A percentile compares a stretch with the other conserved stretches of the same genome.
Evolutionary conservation across 1,140 invertebrate genomes (phyloP).

Genomic region (Bombus balteatus): DNA sequence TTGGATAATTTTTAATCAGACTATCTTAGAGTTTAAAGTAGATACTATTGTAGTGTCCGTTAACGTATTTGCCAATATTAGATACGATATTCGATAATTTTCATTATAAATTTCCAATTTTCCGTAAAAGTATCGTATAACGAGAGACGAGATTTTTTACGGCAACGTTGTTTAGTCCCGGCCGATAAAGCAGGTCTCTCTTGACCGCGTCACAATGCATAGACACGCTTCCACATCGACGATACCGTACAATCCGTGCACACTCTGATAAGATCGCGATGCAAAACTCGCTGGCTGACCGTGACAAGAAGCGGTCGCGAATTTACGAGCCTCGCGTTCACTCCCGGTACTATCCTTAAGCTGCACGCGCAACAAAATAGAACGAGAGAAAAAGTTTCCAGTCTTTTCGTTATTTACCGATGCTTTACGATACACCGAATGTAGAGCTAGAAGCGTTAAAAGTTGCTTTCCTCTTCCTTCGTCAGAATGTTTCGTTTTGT

Average conservation of each 20-base stretch:
- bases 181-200: neutral
- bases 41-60: too few species aligned
- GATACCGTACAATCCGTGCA: conserved; percentile 51
- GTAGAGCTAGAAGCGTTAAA: too few species aligned
- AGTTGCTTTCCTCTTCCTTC: too few species aligned
- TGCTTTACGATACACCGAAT: neutral
- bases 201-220: neutral
- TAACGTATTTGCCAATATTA: too few species aligned
- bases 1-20: too few species aligned
- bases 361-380: neutral
- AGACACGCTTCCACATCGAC: conserved; percentile 19
- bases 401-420: neutral
- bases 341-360: conserved; percentile 23
- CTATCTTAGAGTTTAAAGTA: too few species aligned
- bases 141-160: neutral
- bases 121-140: neutral
- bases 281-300: conserved; percentile 58
- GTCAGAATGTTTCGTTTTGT: too few species aligned
- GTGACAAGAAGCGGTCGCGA: conserved; percentile 62
- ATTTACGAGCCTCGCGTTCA: conserved; percentile 63
- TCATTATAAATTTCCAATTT: neutral
- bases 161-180: neutral
- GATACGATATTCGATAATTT: neutral
- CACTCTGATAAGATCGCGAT: conserved; percentile 72
- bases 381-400: too few species aligned